Base-by-base conservation (phyloP, 2,888 invertebrate genomes). In the Drosophila neonasuta region DNA sequence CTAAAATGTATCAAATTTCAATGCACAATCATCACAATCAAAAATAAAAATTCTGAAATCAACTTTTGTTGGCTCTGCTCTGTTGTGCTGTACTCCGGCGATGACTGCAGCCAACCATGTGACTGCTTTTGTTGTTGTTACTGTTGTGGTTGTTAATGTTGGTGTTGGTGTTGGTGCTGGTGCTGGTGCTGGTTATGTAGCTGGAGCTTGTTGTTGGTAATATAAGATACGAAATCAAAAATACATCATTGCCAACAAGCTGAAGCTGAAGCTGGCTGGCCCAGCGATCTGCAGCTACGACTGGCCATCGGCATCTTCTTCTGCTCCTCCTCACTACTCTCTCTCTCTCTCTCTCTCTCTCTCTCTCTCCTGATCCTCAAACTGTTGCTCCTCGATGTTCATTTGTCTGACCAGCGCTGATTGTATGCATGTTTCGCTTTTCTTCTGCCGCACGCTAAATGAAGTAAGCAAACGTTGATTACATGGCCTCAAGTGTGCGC, bases 1-100 rank as follows among this genome's bases (percentile, higher is more conserved):
- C 82, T 84, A 82, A 88, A 89, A 89, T 88, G 89, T 89, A 89
- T 89, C 89, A 89, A 89, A 89, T 89, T 89, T 89, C 89, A 89
- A 88, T 88, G 86, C 87, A 88, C 88, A 89, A 88, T 88, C 88
- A 88, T 88, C 88, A 87, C 84, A 86, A 87, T 87, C 85, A 81
- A 80, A 84, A 85, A 87, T 86, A 85, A 84, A 82, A 86, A 80
- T 82, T 83, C 84, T 77, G 81, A 84, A 84, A 86, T 84, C 87
- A 88, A 87, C 80, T 83, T 79, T 80, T 79, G 63, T 57, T 73
- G 64, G 59, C 54, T 58, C 39, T 39, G 24, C 63, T 68, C 15
- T 72, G 71, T 71, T 24, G 24, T 24, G 24, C 24, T 24, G 24
- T 24, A 0, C 24, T 24, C 4, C 6, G 74, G 59, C 77, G 77